Conservation (phyloP, 2,113 vertebrate species). For the Entomyzon cyanotis region DNA sequence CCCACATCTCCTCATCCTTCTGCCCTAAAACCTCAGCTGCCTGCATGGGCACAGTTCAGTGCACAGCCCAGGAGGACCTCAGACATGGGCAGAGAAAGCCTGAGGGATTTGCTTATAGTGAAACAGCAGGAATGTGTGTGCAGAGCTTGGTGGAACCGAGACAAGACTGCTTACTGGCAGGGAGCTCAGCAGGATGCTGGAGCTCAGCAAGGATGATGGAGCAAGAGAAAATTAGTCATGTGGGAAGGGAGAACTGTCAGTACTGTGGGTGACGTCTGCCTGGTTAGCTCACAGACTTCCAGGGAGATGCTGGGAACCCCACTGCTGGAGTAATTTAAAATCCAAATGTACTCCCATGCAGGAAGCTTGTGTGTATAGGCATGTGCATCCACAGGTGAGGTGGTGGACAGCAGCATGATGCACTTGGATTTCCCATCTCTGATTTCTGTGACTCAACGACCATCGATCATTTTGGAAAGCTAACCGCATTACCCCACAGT, state of each 20-base stretch:
- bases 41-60: not conserved
- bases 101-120: not conserved
- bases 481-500: not conserved
- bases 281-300: not conserved
- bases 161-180: not conserved
- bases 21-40: not conserved
- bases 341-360: not conserved
- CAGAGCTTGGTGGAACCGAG: not conserved
- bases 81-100: accelerated
- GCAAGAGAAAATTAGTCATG: not conserved
- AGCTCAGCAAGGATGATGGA: not conserved
- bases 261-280: not conserved
- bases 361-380: not conserved
- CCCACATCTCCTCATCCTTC: not conserved
- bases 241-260: not conserved
- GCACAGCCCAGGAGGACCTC: not conserved
- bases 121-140: not conserved
- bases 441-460: not conserved
- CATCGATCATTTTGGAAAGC: not conserved
- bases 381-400: not conserved
- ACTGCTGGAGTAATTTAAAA: not conserved
- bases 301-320: not conserved
- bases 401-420: not conserved
- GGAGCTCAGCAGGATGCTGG: not conserved
- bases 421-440: not conserved